These are phyloP conservation scores for Thamnophis sirtalis DNA, from an alignment of 2,113 vertebrate species.

Conservation along the genomic window DNA sequence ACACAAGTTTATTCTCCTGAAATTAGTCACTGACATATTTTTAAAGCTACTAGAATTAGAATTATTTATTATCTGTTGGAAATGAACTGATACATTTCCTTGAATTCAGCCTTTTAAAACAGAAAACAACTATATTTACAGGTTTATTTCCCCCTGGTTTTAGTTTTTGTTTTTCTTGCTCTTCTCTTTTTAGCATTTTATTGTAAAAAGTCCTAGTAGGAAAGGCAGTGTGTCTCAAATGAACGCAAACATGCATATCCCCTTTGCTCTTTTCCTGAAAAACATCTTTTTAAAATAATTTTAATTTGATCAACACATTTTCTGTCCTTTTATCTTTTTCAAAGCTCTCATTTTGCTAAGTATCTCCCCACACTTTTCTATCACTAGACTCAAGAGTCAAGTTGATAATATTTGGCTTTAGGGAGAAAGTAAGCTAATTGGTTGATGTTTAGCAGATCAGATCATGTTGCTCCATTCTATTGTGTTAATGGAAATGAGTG, in stretches of 20 bases:
- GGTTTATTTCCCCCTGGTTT: neutral
- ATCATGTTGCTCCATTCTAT: constrained; percentile 19
- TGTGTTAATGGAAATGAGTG: constrained; percentile 26
- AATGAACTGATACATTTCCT: neutral
- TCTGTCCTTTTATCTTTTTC: neutral
- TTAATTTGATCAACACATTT: neutral
- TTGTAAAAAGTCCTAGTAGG: neutral
- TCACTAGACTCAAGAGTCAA: neutral
- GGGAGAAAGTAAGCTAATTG: neutral
- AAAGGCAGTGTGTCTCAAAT: neutral
- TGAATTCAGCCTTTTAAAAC: neutral
- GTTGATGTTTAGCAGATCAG: neutral
- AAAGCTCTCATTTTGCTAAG: neutral
- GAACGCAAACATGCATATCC: neutral
- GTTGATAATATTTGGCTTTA: neutral
- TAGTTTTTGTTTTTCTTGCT: neutral
- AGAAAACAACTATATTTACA: neutral
- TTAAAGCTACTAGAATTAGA: neutral
- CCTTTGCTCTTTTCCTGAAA: neutral
- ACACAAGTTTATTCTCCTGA: neutral
- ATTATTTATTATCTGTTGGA: neutral
- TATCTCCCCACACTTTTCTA: neutral
- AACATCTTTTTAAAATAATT: neutral
- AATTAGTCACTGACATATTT: neutral
- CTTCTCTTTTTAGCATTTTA: neutral